Base-by-base conservation (phyloP, 2,888 invertebrate species). In the Cryptocephalus moraei region DNA sequence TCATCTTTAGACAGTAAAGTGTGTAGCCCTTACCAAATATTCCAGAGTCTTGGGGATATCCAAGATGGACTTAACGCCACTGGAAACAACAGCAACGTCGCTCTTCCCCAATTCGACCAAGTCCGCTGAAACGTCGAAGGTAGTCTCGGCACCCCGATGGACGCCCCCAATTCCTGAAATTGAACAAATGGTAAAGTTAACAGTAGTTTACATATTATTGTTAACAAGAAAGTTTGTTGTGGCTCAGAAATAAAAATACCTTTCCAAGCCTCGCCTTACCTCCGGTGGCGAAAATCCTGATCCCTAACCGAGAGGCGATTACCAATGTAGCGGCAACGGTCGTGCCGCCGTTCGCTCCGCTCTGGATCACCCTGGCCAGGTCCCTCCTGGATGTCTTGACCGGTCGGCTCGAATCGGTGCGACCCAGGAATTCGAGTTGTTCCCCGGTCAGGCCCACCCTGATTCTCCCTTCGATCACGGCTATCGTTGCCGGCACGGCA, bases 31-130 rank as follows among this genome's bases (percentile, higher is more conserved):
- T 73, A 91, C 92, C 74, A 99, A 74, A 68, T 85, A 95, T 68
- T 99, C 97, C 41, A 99, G 75, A 0, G 97, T 97, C 65, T 85
- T 84, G 4, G 84, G 86, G 58, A 99, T 91, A 68, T 99, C 99
- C 48, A 99, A 76, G 59, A 99, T 96, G 13, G 96, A 95, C 72
- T 99, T 99, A 46, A 95, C 84, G 1, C 99, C 99, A 62, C 95
- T 91, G 57, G 92, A 95, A 2, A 99, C 84, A 8, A 99, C 94
- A 41, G 91, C 81, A 0, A 96, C 83, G 10, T 85, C 84, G 51
- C 86, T 91, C 48, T 85, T 79, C 1, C 93, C 89, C 45, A 99
- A 75, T 69, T 99, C 96, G 8, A 80, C 81, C 44, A 99, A 76
- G 72, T 99, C 99, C 0, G 96, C 92, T 51, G 96, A 97, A 45